phyloP scores from a whole-genome alignment of 2,113 vertebrate species.

The Rhipidura dahli region DNA sequence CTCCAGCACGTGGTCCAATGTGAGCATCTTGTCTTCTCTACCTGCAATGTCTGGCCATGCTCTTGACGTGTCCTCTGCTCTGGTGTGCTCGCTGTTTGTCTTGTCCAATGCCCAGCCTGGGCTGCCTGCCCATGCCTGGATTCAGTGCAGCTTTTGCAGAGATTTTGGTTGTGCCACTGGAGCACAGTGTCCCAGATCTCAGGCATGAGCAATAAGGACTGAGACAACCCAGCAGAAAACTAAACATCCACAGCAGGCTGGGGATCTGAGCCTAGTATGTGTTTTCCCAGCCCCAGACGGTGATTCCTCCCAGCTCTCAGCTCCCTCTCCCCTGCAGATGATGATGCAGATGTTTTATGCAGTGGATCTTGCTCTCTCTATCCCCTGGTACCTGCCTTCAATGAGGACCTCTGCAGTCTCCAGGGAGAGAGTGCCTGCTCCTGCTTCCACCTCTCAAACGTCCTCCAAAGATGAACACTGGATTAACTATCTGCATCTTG shows the following conservation, averaged over 20 bases:
- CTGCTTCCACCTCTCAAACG: not conserved
- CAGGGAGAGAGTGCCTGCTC: not conserved
- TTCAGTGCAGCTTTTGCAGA: not conserved
- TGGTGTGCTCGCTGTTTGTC: not conserved
- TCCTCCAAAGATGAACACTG: not conserved
- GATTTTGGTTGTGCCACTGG: not conserved
- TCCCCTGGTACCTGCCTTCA: not conserved
- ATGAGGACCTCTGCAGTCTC: not conserved
- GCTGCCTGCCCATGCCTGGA: not conserved
- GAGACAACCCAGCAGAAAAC: not conserved
- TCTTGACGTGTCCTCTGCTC: not conserved
- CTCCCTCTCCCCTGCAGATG: not conserved
- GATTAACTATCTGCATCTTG: not conserved
- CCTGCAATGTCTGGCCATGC: not conserved
- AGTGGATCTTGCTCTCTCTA: not conserved
- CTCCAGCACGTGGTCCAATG: not conserved
- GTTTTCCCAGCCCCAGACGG: not conserved
- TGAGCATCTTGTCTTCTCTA: not conserved
- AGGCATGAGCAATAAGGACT: not conserved
- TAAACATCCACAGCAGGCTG: not conserved
- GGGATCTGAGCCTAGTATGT: not conserved
- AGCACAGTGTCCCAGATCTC: not conserved
- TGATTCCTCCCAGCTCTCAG: not conserved
- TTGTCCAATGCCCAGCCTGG: not conserved
- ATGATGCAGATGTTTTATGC: not conserved